phyloP scores from a whole-genome alignment of 2,113 vertebrate species.

The Pleuronectes platessa region DNA sequence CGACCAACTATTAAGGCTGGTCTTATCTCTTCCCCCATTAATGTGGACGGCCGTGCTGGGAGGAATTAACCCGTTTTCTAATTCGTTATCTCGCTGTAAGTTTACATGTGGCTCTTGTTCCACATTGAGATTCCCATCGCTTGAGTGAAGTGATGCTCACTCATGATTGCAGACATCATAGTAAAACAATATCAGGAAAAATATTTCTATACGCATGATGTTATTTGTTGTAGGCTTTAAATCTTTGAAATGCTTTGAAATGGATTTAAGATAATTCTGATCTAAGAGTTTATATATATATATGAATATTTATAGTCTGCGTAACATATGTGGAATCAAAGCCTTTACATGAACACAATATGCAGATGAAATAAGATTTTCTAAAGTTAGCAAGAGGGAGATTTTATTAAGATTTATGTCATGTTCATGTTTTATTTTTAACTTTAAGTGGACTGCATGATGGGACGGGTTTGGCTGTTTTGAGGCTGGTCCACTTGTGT shows the following conservation, averaged over 20 bases:
- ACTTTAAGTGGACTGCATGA: conserved; percentile 39
- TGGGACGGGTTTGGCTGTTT: conserved; percentile 13
- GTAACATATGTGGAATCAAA: conserved; percentile 30
- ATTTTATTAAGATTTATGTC: conserved; percentile 32
- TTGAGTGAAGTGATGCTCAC: conserved; percentile 23
- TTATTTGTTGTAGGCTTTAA: background rate
- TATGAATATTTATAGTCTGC: background rate
- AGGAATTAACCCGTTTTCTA: conserved; percentile 66
- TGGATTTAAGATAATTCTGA: conserved; percentile 15
- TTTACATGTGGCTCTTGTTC: conserved; percentile 55
- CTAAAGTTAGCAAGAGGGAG: conserved; percentile 22
- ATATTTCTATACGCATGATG: background rate
- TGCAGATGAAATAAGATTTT: conserved; percentile 27
- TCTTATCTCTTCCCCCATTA: conserved; percentile 66
- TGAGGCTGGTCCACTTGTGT: conserved; percentile 4
- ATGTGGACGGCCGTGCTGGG: conserved; percentile 46
- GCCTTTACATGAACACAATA: conserved; percentile 27
- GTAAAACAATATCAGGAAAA: background rate
- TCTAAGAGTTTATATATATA: conserved; percentile 30
- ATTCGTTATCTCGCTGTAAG: conserved; percentile 55
- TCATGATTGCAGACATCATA: conserved; percentile 27
- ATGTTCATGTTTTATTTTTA: conserved; percentile 27
- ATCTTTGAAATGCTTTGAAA: conserved; percentile 7
- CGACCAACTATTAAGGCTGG: conserved; percentile 72
- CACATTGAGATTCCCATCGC: conserved; percentile 36